A percentile compares a stretch with the other conserved stretches of the same genome.
These are phyloP conservation scores for Drosophila melanogaster DNA, from an alignment of 1,140 invertebrate genomes.

Conservation along the genomic window Release_6_plus_ISO1_MT NC_004354.4:13847501-13848000, in stretches of 20 bases:
- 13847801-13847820: slow-evolving; percentile 83
- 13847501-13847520: slow-evolving; percentile 37
- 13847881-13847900: not conserved
- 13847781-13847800: slow-evolving; percentile 84
- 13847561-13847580: slow-evolving; percentile 1
- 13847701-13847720: slow-evolving; percentile 1
- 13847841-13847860: not conserved
- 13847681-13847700: not conserved
- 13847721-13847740: slow-evolving; percentile 14
- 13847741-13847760: slow-evolving; percentile 71
- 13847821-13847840: slow-evolving; percentile 36
- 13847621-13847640: slow-evolving; percentile 44
- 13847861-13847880: not conserved
- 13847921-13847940: slow-evolving; percentile 80
- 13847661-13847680: slow-evolving; percentile 1
- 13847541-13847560: slow-evolving; percentile 7
- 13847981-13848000: slow-evolving; percentile 33
- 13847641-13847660: slow-evolving; percentile 2
- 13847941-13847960: slow-evolving; percentile 82
- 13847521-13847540: slow-evolving; percentile 23
- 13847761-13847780: slow-evolving; percentile 84
- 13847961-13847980: slow-evolving; percentile 79
- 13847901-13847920: slow-evolving; percentile 54
- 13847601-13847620: slow-evolving; percentile 43
- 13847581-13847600: slow-evolving; percentile 7